Base-by-base conservation (phyloP, 2,113 vertebrate species). In the Sylvilagus bachmani region DNA sequence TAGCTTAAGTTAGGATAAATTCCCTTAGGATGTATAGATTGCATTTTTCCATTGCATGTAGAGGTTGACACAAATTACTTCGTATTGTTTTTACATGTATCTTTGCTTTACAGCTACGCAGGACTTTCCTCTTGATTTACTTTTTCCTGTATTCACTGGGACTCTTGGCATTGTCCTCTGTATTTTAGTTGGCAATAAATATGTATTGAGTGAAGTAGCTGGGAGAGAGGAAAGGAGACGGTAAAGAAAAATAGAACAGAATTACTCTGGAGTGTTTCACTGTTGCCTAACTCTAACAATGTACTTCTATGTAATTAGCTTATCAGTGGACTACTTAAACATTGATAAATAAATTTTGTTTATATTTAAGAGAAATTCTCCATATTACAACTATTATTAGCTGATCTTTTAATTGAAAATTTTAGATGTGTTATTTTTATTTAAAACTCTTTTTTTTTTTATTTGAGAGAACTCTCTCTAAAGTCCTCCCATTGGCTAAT, bases 301-400 rank as follows among this genome's bases (percentile, higher is more conserved):
- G 3, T 33, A 51, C n/a, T 69, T 95, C 73, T 77, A 9, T 38
- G 29, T 61, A 94, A 94, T 78, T 85, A 93, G 9, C 13, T 93
- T 94, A 66, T 90, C 82, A 82, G 27, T 62, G 14, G 58, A 53
- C 16, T 86, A 78, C 36, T 88, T 92, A 88, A 90, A 88, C 86
- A 80, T 62, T 16, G 62, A 2, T 86, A 31, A 92, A 61, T 82
- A 82, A 90, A 75, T 25, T 83, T 91, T 51, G 8, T 86, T 90
- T 74, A 85, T 14, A 44, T 91, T 91, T 93, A 3, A 31, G 55
- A 67, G 89, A 96, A 96, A 66, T 69, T 9, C 44, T 90, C 74
- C 33, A 29, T 90, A 6, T 27, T 92, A 1, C 29, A 36, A 80
- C 10, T 88, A 82, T 44, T 78, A 19, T 38, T 79, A 71, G 38